Evolutionary conservation across 2,797 vertebrate species (phyloP).

Genomic region (Nannoperca obscura): DNA sequence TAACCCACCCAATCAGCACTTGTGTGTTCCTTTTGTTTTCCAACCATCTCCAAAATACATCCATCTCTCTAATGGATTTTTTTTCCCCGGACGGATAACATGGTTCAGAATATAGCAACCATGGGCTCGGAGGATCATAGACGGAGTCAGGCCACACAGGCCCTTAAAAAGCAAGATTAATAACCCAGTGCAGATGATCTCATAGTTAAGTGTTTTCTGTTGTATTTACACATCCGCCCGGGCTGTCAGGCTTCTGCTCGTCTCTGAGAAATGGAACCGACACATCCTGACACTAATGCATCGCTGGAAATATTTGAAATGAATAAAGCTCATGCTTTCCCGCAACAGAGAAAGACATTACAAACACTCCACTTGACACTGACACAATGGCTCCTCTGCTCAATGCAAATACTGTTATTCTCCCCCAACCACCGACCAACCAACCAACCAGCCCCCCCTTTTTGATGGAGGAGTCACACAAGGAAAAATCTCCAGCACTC

Average conservation of each 20-base stretch:
- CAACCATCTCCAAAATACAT: slow-evolving; percentile 75
- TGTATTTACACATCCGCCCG: slow-evolving; percentile 84
- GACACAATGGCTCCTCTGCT: slow-evolving; percentile 80
- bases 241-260: slow-evolving; percentile 68
- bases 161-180: slow-evolving; percentile 87
- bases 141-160: slow-evolving; percentile 73
- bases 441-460: slow-evolving; percentile 5
- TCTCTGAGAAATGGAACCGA: slow-evolving; percentile 79
- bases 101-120: slow-evolving; percentile 72
- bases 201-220: slow-evolving; percentile 89
- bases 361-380: slow-evolving; percentile 81
- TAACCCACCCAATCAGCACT: slow-evolving; percentile 77
- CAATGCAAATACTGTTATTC: slow-evolving; percentile 83
- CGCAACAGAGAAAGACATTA: slow-evolving; percentile 64
- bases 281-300: slow-evolving; percentile 83
- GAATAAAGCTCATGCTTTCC: slow-evolving; percentile 75
- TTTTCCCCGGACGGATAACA: slow-evolving; percentile 63
- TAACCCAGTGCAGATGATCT: slow-evolving; percentile 85
- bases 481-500: slow-evolving; percentile 81
- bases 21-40: slow-evolving; percentile 82
- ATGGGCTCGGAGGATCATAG: slow-evolving; percentile 51
- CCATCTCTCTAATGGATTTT: slow-evolving; percentile 83
- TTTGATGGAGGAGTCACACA: slow-evolving; percentile 74
- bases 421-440: slow-evolving; percentile 26
- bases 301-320: slow-evolving; percentile 84